phyloP scores from a whole-genome alignment of 2,888 invertebrate genomes.

The Sycophila texana region DNA sequence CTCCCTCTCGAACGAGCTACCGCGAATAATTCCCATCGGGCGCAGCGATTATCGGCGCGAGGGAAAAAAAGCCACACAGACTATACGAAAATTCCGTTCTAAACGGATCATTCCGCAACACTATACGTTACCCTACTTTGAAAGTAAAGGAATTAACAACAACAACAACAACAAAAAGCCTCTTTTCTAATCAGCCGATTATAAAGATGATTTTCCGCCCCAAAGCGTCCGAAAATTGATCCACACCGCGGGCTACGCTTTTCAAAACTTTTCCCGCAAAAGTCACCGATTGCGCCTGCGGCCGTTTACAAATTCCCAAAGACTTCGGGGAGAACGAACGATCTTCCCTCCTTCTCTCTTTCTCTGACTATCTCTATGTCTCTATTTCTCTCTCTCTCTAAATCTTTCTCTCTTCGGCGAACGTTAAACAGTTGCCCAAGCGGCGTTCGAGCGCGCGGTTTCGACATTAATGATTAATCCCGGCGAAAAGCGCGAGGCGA shows the following conservation, averaged over 20 bases:
- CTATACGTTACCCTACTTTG: background rate
- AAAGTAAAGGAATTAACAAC: too few relatives aligned
- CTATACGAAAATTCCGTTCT: background rate
- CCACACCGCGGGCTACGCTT: background rate
- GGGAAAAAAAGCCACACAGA: too few relatives aligned
- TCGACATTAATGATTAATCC: conserved; percentile 58
- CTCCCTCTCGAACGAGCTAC: too few relatives aligned
- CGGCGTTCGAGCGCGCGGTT: conserved; percentile 51
- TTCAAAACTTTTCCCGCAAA: background rate
- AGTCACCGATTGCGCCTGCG: conserved; percentile 15
- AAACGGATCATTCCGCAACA: background rate
- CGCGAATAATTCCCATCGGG: too few relatives aligned
- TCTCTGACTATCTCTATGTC: background rate
- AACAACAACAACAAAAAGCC: too few relatives aligned
- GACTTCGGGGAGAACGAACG: conserved; percentile 61
- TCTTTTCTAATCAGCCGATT: background rate
- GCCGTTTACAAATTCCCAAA: conserved; percentile 60
- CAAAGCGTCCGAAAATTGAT: conserved; percentile 20
- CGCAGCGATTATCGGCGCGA: too few relatives aligned
- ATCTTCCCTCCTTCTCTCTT: conserved; percentile 8
- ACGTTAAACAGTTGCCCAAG: conserved; percentile 27
- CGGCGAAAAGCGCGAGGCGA: conserved; percentile 33
- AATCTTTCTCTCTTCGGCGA: background rate
- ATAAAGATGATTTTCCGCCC: conserved; percentile 13
- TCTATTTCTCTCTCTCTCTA: background rate